Conservation (phyloP, 30 jellyfish, hydroid and myxozoan species). For the Hydra vulgaris region DNA sequence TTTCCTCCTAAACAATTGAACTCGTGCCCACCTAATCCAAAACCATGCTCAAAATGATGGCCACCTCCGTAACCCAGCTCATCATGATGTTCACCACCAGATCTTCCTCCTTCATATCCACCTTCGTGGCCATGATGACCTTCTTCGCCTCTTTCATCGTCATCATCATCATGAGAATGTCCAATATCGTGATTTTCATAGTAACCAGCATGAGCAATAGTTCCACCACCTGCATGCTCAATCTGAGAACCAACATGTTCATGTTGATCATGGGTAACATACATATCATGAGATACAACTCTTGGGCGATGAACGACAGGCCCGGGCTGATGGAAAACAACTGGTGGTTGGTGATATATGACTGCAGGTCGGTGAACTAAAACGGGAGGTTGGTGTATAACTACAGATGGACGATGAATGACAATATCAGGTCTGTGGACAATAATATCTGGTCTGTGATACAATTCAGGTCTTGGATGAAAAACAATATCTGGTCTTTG, state of each 20-base stretch:
- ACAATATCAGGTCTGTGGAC: constrained; percentile 97
- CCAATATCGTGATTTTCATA: constrained; percentile 85
- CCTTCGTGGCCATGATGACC: constrained; percentile 51
- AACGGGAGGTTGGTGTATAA: constrained; percentile 93
- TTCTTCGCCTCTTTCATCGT: constrained; percentile 34
- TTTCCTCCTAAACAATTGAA: constrained; percentile 32
- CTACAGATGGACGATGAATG: constrained; percentile 98
- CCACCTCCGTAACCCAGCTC: constrained; percentile 38
- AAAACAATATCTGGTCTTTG: constrained; percentile 87
- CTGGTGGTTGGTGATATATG: constrained; percentile 97
- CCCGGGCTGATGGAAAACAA: constrained; percentile 96
- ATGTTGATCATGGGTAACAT: constrained; percentile 73
- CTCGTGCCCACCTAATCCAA: constrained; percentile 51
- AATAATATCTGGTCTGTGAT: constrained; percentile 89
- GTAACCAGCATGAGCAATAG: constrained; percentile 74
- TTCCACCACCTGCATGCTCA: constrained; percentile 78
- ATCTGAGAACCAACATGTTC: constrained; percentile 94
- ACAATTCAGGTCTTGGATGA: constrained; percentile 97
- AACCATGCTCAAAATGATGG: constrained; percentile 41
- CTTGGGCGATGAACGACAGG: constrained; percentile 95
- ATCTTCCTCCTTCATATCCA: constrained; percentile 46
- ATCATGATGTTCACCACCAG: constrained; percentile 25
- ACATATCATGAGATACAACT: constrained; percentile 92
- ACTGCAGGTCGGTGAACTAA: constrained; percentile 97
- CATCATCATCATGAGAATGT: constrained; percentile 51